These are phyloP conservation scores for Eptesicus fuscus DNA, from an alignment of 2,113 vertebrate genomes.

Conservation along the genomic window DNA sequence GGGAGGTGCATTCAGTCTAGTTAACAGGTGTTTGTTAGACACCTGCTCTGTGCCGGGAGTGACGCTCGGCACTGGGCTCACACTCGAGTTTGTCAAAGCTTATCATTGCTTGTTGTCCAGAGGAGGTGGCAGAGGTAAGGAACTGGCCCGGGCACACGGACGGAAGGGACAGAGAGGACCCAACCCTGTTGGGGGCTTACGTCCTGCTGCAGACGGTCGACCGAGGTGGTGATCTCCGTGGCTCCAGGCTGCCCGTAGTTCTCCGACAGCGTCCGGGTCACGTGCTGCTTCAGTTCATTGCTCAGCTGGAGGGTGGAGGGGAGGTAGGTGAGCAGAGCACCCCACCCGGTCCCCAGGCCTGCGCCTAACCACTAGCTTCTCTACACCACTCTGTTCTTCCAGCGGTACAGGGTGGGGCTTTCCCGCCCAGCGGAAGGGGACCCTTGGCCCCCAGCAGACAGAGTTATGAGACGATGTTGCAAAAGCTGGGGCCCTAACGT, in stretches of 20 bases:
- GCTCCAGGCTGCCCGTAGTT: conserved; percentile 85
- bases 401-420: rapidly evolving
- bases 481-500: rapidly evolving
- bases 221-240: conserved; percentile 82
- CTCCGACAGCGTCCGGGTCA: conserved; percentile 84
- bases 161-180: not conserved
- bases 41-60: not conserved
- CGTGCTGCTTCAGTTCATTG: conserved; percentile 86
- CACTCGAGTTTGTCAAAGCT: rapidly evolving
- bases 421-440: not conserved
- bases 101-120: not conserved
- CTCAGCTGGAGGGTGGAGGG: conserved; percentile 80
- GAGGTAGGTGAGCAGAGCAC: rapidly evolving
- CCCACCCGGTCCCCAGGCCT: rapidly evolving
- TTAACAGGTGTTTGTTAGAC: not conserved
- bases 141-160: not conserved
- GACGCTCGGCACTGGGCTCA: not conserved
- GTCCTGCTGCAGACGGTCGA: conserved; percentile 89
- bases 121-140: not conserved
- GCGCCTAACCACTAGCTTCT: not conserved
- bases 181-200: conserved; percentile 72
- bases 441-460: rapidly evolving
- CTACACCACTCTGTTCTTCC: rapidly evolving
- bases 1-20: not conserved
- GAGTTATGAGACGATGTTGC: rapidly evolving